Conservation (phyloP, 2,797 vertebrate species). For the Cryptoprocta ferox region DNA sequence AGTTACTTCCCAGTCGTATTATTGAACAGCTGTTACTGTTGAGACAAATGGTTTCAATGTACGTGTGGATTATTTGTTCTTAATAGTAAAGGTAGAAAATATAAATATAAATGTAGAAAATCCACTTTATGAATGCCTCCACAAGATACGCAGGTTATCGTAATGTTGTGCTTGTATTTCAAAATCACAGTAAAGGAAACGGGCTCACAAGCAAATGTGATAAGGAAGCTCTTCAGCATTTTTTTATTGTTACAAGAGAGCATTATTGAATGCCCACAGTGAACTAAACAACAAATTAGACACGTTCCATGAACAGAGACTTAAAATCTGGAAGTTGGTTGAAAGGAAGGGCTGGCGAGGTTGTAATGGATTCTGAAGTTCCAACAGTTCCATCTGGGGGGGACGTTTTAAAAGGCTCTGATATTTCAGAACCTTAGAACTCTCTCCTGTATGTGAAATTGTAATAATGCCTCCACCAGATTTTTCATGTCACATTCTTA, state of each 20-base stretch:
- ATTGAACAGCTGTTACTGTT: slow-evolving; percentile 25
- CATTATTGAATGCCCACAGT: not conserved
- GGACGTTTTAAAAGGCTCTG: slow-evolving; percentile 53
- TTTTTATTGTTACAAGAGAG: not conserved
- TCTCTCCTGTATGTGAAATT: slow-evolving; percentile 4
- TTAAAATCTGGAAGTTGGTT: slow-evolving; percentile 32
- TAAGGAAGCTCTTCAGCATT: not conserved
- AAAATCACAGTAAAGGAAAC: slow-evolving; percentile 51
- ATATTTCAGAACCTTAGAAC: slow-evolving; percentile 61
- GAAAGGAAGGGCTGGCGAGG: not conserved
- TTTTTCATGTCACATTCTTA: slow-evolving; percentile 30
- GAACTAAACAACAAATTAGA: slow-evolving; percentile 38
- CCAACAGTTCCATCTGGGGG: slow-evolving; percentile 32
- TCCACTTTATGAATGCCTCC: not conserved
- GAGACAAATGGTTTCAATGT: slow-evolving; percentile 9
- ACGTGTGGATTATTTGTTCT: not conserved
- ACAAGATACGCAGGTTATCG: not conserved
- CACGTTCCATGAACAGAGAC: slow-evolving; percentile 15
- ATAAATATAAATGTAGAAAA: slow-evolving; percentile 47
- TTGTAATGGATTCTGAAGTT: not conserved
- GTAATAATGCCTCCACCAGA: not conserved
- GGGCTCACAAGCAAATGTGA: not conserved
- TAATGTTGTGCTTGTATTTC: slow-evolving; percentile 22
- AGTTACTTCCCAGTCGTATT: slow-evolving; percentile 4
- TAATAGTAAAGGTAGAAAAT: slow-evolving; percentile 31